These are phyloP conservation scores for Drosophila sordidula DNA, from an alignment of 2,888 invertebrate species.

Conservation along the genomic window DNA sequence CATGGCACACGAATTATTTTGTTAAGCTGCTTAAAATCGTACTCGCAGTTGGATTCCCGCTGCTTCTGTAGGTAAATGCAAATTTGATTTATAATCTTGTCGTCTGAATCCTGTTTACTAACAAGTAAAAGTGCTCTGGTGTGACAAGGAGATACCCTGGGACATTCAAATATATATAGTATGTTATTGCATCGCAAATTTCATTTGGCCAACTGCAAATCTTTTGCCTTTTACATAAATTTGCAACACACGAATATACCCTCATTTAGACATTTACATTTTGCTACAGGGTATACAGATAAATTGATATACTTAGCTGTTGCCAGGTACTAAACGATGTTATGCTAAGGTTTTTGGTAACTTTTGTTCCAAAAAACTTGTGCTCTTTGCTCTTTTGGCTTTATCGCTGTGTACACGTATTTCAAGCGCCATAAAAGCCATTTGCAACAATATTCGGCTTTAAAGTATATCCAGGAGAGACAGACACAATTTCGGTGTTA, in stretches of 20 bases:
- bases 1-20: conserved; percentile 2
- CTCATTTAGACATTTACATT: background rate
- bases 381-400: background rate
- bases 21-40: background rate
- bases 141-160: background rate
- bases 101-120: conserved; percentile 1
- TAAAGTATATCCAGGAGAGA: background rate
- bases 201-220: no score
- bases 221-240: background rate
- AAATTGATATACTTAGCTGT: conserved; percentile 16
- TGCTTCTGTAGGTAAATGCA: conserved; percentile 1
- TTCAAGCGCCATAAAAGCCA: conserved; percentile 8
- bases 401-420: background rate
- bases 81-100: conserved; percentile 35
- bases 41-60: background rate
- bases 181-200: no score
- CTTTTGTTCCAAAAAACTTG: conserved; percentile 1
- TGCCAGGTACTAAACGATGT: conserved; percentile 24
- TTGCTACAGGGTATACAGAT: background rate
- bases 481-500: conserved; percentile 4
- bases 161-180: no score
- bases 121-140: background rate
- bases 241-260: background rate
- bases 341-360: conserved; percentile 11
- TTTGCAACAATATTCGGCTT: conserved; percentile 7